These are phyloP conservation scores for Drosophila testacea DNA, from an alignment of 2,888 invertebrate genomes.

Conservation along the genomic window DNA sequence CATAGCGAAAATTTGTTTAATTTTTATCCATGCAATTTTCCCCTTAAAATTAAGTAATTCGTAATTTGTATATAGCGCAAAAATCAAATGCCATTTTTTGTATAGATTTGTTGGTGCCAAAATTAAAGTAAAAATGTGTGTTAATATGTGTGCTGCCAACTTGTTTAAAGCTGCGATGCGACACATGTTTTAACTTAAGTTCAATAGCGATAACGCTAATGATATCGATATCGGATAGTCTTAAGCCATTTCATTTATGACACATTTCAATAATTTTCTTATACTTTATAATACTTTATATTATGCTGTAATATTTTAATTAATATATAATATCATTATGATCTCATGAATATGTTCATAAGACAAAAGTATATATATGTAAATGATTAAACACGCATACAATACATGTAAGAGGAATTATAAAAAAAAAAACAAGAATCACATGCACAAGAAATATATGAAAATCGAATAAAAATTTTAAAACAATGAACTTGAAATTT, in stretches of 20 bases:
- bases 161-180: constrained; percentile 37
- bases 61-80: constrained; percentile 65
- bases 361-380: constrained; percentile 72
- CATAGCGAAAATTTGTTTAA: constrained; percentile 64
- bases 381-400: constrained; percentile 66
- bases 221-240: constrained; percentile 15
- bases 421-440: constrained; percentile 39
- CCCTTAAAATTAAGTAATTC: constrained; percentile 58
- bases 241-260: constrained; percentile 41
- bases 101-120: constrained; percentile 69
- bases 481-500: constrained; percentile 17
- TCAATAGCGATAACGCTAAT: constrained; percentile 13
- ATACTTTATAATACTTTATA: constrained; percentile 63
- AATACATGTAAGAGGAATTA: constrained; percentile 65
- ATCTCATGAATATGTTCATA: constrained; percentile 85
- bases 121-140: constrained; percentile 58
- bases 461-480: constrained; percentile 50
- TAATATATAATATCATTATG: constrained; percentile 77
- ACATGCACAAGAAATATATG: constrained; percentile 49
- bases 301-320: constrained; percentile 72
- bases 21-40: constrained; percentile 54
- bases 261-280: constrained; percentile 25
- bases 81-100: constrained; percentile 71
- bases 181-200: constrained; percentile 41
- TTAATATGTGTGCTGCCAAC: constrained; percentile 51